Base-by-base conservation (phyloP, 2,888 invertebrate genomes). In the Pachycephus smyrnensis region DNA sequence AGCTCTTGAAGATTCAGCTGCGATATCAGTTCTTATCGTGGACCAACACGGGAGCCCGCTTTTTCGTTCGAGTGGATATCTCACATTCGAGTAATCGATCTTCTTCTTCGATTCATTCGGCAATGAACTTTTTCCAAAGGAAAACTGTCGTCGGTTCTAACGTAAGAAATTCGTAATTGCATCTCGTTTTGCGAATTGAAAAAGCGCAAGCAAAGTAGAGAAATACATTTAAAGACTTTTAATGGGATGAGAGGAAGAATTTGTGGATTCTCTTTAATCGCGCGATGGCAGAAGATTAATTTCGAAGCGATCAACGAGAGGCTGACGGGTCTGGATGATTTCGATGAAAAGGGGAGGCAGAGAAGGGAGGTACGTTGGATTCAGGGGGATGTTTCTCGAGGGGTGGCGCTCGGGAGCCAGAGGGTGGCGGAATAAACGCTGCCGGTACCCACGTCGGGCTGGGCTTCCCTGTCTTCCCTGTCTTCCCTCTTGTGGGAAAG, bases 401-500 rank as follows among this genome's bases (percentile, higher is more conserved):
- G 35, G 35, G 35, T 35, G 35, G 35, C 35, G 15, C 40, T 40
- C 6, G 55, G 55, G 55, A 23, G 55, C 23, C 55, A 55, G 23
- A 23, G 55, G 55, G 55, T 55, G 55, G 55, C 55, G 23, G 23
- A 55, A 55, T 55, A 55, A 55, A 55, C 55, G 55, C 23, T 55
- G 55, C 23, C 55, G 23, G 55, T 55, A 55, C 23, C 55, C 55
- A 55, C 55, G 55, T 6, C 23, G 23, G 55, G 55, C 55, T 23
- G 55, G 55, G 40, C 40, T 40, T 40, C 40, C 40, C 40, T 15
- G n/a, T n/a, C n/a, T n/a, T n/a, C n/a, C n/a, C 30, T 30, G 32
- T 71, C 31, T 31, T 71, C 71, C 32, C 33, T 71, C 11, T 33
- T 71, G 71, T 74, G 80, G 78, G 77, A 81, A 78, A 77, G 73